Base-by-base conservation (phyloP, 1,140 invertebrate species). In the Drosophila mauritiana region DNA sequence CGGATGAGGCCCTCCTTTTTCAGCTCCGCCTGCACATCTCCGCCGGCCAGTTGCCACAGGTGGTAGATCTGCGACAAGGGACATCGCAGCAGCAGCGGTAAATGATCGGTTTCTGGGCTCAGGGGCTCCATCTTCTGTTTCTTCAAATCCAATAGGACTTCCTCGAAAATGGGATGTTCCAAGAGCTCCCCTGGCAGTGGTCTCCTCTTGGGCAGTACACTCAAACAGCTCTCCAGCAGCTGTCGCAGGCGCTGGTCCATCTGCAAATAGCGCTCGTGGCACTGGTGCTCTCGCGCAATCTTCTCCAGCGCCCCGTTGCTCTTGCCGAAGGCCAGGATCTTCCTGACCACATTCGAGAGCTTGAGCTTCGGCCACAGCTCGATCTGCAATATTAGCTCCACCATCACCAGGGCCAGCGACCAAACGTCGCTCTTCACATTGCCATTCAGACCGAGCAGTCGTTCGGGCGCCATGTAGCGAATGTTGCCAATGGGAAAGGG, bases 41-140 rank as follows among this genome's bases (percentile, higher is more conserved):
- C 98, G 34, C 98, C 98, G 22, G 98, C 97, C 48, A 99, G 93
- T 90, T 97, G 96, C 98, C 98, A 99, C 84, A 98, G 95, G 93
- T 99, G 96, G 92, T 98, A 99, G 4, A 99, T 94, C 88, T 97
- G 96, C 61, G 97, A 94, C 81, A 98, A 93, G 62, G 92, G 90
- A 39, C 90, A 85, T n/a, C 80, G 79, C 49, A 92, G 27, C 1
- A 92, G 54, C 53, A 92, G 49, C 0, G 82, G 82, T 15, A 68
- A 1, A 0, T 61, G 42, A 11, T 61, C 25, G 25, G 1, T 37
- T 48, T 13, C 1, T 54, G n/a, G 17, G n/a, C 3, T 4, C 10
- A 10, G 1, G 1, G 7, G 3, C 11, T 52, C 20, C 8, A 46
- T 39, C 15, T 48, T 5, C n/a, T 77, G 37, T n/a, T 31, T 46